phyloP scores from a whole-genome alignment of 2,113 vertebrate species.

The Pangasianodon gigas region DNA sequence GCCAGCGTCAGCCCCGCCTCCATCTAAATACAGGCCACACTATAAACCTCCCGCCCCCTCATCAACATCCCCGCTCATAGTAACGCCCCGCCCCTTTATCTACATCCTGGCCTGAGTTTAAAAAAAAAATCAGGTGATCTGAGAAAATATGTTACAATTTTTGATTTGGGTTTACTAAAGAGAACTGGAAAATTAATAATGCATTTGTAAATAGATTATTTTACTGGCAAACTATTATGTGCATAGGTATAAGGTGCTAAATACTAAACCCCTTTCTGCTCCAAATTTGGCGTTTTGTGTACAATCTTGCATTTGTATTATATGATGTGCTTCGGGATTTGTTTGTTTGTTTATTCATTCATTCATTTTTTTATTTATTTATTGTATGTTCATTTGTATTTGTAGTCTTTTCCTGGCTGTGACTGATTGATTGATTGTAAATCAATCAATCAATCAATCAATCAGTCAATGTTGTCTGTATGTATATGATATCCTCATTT shows the following conservation, averaged over 20 bases:
- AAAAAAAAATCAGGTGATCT: neutral
- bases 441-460: too few relatives aligned
- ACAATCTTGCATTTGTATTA: neutral
- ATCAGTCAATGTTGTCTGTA: too few relatives aligned
- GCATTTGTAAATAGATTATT: neutral
- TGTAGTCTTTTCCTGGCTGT: too few relatives aligned
- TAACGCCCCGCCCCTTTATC: neutral
- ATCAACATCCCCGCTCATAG: neutral
- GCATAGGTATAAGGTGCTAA: neutral
- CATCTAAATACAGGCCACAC: neutral
- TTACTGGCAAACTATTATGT: neutral
- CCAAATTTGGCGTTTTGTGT: too few relatives aligned
- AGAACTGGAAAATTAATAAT: neutral
- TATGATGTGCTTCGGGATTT: neutral
- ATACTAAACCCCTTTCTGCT: too few relatives aligned
- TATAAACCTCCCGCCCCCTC: neutral
- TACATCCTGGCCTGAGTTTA: too few relatives aligned
- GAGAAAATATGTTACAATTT: neutral
- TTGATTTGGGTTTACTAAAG: neutral
- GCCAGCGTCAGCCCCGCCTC: neutral
- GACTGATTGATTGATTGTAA: too few relatives aligned
- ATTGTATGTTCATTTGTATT: too few relatives aligned
- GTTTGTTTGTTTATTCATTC: too few relatives aligned
- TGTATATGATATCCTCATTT: neutral
- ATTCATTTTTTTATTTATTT: too few relatives aligned